These are phyloP conservation scores for Oriolus oriolus DNA, from an alignment of 2,113 vertebrate genomes.

Conservation along the genomic window DNA sequence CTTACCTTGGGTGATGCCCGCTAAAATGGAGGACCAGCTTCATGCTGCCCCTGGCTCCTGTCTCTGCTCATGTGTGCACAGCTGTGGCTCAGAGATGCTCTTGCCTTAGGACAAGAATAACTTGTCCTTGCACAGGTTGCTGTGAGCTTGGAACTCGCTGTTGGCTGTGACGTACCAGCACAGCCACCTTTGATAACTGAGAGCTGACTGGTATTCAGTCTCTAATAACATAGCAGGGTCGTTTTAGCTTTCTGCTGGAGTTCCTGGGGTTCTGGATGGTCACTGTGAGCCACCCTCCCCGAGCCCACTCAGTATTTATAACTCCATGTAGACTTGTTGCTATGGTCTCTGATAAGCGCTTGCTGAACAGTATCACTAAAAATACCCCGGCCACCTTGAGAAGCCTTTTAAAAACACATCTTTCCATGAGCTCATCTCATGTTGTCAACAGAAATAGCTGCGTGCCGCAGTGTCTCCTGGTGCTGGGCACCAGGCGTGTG, in stretches of 20 bases:
- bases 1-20: background rate
- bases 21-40: background rate
- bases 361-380: constrained; percentile 56
- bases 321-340: constrained; percentile 64
- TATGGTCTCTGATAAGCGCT: constrained; percentile 71
- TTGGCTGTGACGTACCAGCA: background rate
- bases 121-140: constrained; percentile 17
- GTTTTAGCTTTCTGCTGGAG: constrained; percentile 36
- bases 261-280: constrained; percentile 54
- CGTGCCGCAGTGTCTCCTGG: background rate
- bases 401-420: constrained; percentile 62
- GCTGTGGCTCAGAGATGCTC: background rate
- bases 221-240: background rate
- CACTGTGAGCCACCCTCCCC: background rate
- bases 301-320: constrained; percentile 59
- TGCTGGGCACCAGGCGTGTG: background rate
- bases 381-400: constrained; percentile 66
- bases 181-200: constrained; percentile 36
- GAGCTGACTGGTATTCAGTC: constrained; percentile 19
- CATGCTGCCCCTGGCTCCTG: background rate
- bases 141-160: background rate
- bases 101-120: background rate
- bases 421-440: constrained; percentile 68
- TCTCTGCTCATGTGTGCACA: background rate
- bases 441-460: constrained; percentile 58